Base-by-base conservation (phyloP, 2,797 vertebrate genomes). In the Notamacropus eugenii region DNA sequence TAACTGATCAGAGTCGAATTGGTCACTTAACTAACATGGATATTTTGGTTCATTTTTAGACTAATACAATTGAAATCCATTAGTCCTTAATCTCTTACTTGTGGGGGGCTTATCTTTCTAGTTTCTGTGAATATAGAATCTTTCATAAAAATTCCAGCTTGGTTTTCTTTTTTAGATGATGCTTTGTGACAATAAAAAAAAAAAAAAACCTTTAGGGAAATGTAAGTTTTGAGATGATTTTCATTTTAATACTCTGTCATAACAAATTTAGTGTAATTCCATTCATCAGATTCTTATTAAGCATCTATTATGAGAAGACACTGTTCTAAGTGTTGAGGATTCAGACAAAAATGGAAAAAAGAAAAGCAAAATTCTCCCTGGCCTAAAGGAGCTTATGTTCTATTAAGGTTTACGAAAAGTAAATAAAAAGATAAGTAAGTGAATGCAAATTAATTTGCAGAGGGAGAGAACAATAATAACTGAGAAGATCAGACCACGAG, bases 191-290 rank as follows among this genome's bases (percentile, higher is more conserved):
- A n/a, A n/a, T 11, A 82, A 46, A 40, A 40, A 95, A 54, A 92
- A 82, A 46, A 40, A 40, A 95, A 54, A 92, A 46, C 14, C 93
- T 96, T 97, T 91, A 95, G 82, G 34, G 96, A 54, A 93, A 92
- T 54, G 74, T 90, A 40, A 92, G 31, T 94, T 67, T 62, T 95
- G 93, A 93, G 56, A 29, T 95, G 46, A n/a, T 93, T 97, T 95
- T 16, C 8, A 31, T 92, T 95, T 97, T 55, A 94, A 96, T 95
- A 56, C 34, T 91, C 55, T 4, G 93, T 90, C 9, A 93, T 54
- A 96, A 57, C 90, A 55, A 94, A 34, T 94, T 97, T 57, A 95
- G 1, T 94, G 59, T 91, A 92, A 91, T 90, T 96, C 96, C 34
- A 50, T 93, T 91, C 1, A 8, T 94, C 93, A 31, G 9, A 90